phyloP scores from a whole-genome alignment of 2,888 invertebrate species.

The Vandiemenella viatica region DNA sequence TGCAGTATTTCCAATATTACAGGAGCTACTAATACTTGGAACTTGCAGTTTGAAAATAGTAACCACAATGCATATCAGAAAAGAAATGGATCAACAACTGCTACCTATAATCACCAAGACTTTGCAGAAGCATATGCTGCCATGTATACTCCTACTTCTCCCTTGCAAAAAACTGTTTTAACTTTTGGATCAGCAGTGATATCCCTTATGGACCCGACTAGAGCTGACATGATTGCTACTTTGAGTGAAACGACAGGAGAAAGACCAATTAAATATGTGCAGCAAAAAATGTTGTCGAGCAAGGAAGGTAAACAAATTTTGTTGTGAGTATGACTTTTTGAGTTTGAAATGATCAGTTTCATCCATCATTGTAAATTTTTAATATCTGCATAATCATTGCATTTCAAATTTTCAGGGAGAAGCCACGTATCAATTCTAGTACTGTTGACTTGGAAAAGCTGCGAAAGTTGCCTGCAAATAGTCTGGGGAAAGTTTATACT shows the following conservation, averaged over 20 bases:
- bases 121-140: too few relatives aligned
- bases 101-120: too few relatives aligned
- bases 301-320: constrained; percentile 62
- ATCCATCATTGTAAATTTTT: too few relatives aligned
- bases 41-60: too few relatives aligned
- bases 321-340: too few relatives aligned
- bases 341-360: too few relatives aligned
- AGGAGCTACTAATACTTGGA: too few relatives aligned
- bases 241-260: constrained; percentile 80
- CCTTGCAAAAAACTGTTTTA: constrained; percentile 67
- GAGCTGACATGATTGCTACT: constrained; percentile 88
- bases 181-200: constrained; percentile 76
- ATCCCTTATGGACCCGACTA: constrained; percentile 59
- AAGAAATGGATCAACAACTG: too few relatives aligned
- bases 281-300: constrained; percentile 56
- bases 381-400: too few relatives aligned
- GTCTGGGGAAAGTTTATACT: constrained; percentile 73
- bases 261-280: constrained; percentile 53
- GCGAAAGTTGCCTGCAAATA: constrained; percentile 54
- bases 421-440: constrained; percentile 73
- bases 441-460: constrained; percentile 64
- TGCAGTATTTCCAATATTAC: too few relatives aligned
- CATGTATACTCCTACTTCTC: too few relatives aligned
- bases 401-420: constrained; percentile 45
- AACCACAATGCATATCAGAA: too few relatives aligned